Conservation (phyloP, 2,888 invertebrate genomes). For the Gerris lacustris region DNA sequence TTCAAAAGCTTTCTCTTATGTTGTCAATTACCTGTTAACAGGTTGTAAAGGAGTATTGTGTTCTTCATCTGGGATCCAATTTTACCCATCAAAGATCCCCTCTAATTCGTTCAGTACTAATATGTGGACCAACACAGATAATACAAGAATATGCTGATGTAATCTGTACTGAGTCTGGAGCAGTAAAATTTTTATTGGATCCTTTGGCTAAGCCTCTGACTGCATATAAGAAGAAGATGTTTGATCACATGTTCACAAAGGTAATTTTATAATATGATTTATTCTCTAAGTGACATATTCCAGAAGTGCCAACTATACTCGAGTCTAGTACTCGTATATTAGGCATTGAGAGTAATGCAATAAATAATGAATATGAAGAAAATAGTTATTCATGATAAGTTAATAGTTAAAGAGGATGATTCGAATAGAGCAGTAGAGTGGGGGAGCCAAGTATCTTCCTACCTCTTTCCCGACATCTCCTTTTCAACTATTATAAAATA, state of each 20-base stretch:
- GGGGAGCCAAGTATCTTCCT: too few relatives aligned
- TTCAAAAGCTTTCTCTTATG: too few relatives aligned
- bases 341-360: too few relatives aligned
- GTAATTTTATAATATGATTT: slow-evolving; percentile 33
- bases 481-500: too few relatives aligned
- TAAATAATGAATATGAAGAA: too few relatives aligned
- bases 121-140: slow-evolving; percentile 4
- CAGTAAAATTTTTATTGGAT: background rate
- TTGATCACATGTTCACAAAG: slow-evolving; percentile 54
- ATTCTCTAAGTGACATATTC: too few relatives aligned
- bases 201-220: slow-evolving; percentile 31
- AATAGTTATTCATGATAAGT: too few relatives aligned
- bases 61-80: slow-evolving; percentile 43
- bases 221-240: slow-evolving; percentile 51
- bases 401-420: too few relatives aligned
- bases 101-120: slow-evolving; percentile 32
- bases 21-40: slow-evolving; percentile 33
- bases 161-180: slow-evolving; percentile 5
- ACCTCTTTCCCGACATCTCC: too few relatives aligned
- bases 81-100: slow-evolving; percentile 45
- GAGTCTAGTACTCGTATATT: too few relatives aligned
- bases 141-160: background rate
- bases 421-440: too few relatives aligned
- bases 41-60: slow-evolving; percentile 47
- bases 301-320: too few relatives aligned